phyloP scores from a whole-genome alignment of 2,888 invertebrate genomes.

The Cosmia trapezina region DNA sequence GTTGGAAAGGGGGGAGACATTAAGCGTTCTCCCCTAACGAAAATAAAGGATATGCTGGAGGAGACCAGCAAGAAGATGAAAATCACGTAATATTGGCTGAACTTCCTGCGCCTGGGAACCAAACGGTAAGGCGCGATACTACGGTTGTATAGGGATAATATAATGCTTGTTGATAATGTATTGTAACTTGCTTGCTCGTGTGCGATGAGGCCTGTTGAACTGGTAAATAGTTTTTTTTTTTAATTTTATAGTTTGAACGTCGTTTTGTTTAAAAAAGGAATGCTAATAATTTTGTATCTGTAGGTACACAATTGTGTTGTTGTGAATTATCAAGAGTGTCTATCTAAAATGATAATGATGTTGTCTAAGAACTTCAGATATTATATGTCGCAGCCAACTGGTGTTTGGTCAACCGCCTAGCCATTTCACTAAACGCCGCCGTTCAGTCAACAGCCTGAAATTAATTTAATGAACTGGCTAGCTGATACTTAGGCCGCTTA shows the following conservation, averaged over 20 bases:
- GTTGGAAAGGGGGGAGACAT: conserved; percentile 66
- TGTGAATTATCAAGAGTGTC: conserved; percentile 1
- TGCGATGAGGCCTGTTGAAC: conserved; percentile 35
- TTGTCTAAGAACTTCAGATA: conserved; percentile 10
- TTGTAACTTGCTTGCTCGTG: conserved; percentile 58
- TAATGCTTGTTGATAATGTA: conserved; percentile 67
- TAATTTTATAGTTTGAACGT: not conserved
- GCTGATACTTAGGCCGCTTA: too few relatives aligned
- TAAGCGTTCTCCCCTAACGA: conserved; percentile 86
- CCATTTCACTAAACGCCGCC: too few relatives aligned
- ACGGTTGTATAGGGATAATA: conserved; percentile 58
- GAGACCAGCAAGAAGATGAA: conserved; percentile 89
- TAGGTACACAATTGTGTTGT: conserved; percentile 1
- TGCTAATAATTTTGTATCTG: not conserved
- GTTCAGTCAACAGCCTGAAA: too few relatives aligned
- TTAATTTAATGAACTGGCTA: too few relatives aligned
- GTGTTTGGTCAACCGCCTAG: too few relatives aligned
- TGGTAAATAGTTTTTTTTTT: conserved; percentile 1
- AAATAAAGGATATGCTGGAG: conserved; percentile 88
- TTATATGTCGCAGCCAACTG: too few relatives aligned
- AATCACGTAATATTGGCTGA: conserved; percentile 88
- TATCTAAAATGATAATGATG: not conserved
- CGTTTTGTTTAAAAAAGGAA: not conserved
- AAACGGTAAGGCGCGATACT: conserved; percentile 52
- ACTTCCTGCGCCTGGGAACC: conserved; percentile 61